Percentiles rank a stretch among this genome's conserved stretches.
Conservation (phyloP, 2,888 invertebrate species). For the Cosmia pyralina region DNA sequence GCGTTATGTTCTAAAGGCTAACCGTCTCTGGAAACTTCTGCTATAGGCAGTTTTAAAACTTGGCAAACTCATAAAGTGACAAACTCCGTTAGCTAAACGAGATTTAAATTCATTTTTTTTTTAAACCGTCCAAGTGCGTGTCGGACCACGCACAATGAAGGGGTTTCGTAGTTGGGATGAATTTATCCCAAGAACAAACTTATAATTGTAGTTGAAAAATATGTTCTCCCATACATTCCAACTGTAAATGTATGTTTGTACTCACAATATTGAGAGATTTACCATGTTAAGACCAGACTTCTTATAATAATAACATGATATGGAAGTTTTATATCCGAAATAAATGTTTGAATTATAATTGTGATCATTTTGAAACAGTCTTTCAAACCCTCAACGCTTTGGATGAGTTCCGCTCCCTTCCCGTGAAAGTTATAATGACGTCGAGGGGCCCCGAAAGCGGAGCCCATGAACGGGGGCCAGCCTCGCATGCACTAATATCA, state of each 20-base stretch:
- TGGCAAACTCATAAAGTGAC: not conserved
- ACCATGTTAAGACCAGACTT: too few relatives aligned
- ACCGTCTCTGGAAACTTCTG: conserved; percentile 5
- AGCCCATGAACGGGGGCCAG: not conserved
- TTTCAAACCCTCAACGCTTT: conserved; percentile 16
- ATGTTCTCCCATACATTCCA: too few relatives aligned
- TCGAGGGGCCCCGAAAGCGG: not conserved
- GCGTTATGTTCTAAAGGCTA: not conserved
- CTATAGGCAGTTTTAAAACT: not conserved
- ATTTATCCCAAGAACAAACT: too few relatives aligned
- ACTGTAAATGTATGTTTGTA: too few relatives aligned
- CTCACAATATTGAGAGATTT: too few relatives aligned
- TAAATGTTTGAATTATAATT: too few relatives aligned
- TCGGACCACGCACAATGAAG: too few relatives aligned
- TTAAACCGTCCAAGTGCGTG: too few relatives aligned
- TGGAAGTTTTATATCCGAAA: too few relatives aligned
- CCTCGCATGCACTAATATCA: conserved; percentile 34
- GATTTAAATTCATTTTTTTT: conserved; percentile 7
- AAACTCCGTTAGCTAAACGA: not conserved
- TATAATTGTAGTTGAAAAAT: too few relatives aligned
- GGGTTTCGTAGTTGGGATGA: too few relatives aligned
- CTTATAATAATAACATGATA: too few relatives aligned
- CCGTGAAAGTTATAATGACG: conserved; percentile 42
- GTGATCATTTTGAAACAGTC: conserved; percentile 30
- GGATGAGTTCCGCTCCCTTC: conserved; percentile 3